A percentile compares a stretch with the other conserved stretches of the same genome.
Conservation (phyloP, 2,797 vertebrate genomes). For the Paramormyrops hopkinsi region DNA sequence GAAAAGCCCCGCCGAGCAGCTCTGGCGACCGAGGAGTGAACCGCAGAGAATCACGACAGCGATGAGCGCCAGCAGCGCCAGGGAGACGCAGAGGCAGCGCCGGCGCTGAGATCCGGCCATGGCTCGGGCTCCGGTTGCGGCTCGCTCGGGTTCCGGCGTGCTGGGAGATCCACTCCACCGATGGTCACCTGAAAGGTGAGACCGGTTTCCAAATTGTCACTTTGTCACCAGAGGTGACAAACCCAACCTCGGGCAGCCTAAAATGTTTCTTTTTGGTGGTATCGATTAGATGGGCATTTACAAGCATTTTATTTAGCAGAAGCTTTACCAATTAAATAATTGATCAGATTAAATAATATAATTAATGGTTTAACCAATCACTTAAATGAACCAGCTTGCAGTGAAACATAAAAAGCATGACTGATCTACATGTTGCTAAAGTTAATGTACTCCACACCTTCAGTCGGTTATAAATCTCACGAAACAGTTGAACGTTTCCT, state of each 20-base stretch:
- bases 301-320: not conserved
- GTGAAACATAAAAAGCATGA: not conserved
- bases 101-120: constrained; percentile 46
- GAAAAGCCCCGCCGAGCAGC: constrained; percentile 41
- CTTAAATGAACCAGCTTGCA: not conserved
- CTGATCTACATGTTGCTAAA: not conserved
- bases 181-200: not conserved
- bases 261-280: not conserved
- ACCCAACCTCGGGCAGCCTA: not conserved
- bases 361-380: not conserved
- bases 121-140: not conserved
- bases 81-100: constrained; percentile 37
- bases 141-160: not conserved
- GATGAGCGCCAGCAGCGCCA: constrained; percentile 35
- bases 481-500: not conserved
- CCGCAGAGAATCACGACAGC: constrained; percentile 32
- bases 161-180: not conserved
- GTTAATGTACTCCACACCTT: not conserved
- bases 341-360: not conserved
- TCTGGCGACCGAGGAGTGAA: constrained; percentile 17
- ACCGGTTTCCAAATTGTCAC: not conserved
- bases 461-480: not conserved
- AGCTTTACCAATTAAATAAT: not conserved
- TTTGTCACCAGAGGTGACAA: not conserved
- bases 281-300: not conserved